A percentile compares a stretch with the other conserved stretches of the same genome.
Conservation (phyloP, 2,888 invertebrate species). For the Cosmia trapezina region DNA sequence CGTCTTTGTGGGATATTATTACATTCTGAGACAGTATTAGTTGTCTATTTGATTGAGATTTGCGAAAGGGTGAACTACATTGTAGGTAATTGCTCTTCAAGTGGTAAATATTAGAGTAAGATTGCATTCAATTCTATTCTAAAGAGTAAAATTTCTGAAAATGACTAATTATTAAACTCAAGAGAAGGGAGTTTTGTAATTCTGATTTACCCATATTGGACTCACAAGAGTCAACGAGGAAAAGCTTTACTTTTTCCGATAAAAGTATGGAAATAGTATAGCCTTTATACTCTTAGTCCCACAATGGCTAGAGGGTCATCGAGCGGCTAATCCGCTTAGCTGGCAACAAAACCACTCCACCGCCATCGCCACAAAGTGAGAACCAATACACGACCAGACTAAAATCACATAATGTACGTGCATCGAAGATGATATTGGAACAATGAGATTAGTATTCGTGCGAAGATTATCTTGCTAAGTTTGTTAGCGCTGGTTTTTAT, state of each 20-base stretch:
- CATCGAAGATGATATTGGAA: conserved; percentile 16
- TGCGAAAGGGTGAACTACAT: no score
- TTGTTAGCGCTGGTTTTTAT: background rate
- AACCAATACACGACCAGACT: conserved; percentile 23
- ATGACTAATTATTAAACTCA: background rate
- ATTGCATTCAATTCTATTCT: no score
- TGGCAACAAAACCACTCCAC: conserved; percentile 44
- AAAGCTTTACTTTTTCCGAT: background rate
- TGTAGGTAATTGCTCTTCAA: no score
- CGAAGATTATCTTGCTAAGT: background rate
- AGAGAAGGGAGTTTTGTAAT: background rate
- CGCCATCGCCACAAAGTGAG: conserved; percentile 28
- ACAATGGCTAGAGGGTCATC: conserved; percentile 19
- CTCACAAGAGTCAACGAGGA: background rate
- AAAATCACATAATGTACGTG: conserved; percentile 13
- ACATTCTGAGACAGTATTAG: no score
- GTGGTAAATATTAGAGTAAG: background rate
- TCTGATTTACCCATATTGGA: background rate
- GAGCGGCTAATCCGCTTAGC: conserved; percentile 49
- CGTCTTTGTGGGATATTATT: background rate
- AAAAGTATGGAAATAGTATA: conserved; percentile 17
- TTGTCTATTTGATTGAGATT: no score
- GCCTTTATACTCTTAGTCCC: background rate
- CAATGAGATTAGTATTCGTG: conserved; percentile 12
- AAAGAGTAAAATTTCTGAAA: background rate